Evolutionary conservation across 2,113 vertebrate species (phyloP).

Genomic region (Notothenia coriiceps): DNA sequence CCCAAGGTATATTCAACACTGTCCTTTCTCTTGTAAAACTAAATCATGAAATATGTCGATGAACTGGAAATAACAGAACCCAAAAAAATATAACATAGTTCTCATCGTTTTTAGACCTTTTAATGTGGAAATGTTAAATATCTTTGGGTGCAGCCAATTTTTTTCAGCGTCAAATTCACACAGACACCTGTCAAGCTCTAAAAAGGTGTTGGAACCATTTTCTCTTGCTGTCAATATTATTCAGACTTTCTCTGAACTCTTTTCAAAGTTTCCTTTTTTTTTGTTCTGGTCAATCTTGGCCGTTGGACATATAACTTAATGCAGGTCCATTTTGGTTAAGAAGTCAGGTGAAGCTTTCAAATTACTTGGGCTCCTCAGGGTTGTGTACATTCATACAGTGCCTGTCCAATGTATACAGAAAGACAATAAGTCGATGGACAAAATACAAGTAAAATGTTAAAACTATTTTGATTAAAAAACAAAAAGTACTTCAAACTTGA

Average conservation of each 20-base stretch:
- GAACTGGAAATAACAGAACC: no score
- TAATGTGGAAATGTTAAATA: no score
- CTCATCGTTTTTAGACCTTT: no score
- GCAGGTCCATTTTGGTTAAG: not conserved
- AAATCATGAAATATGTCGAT: no score
- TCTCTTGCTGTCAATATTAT: not conserved
- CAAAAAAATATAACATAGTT: no score
- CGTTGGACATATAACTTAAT: constrained; percentile 5
- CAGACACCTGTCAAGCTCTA: not conserved
- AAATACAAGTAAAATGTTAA: not conserved
- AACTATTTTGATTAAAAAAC: not conserved
- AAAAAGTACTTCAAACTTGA: no score
- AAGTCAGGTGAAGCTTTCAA: constrained; percentile 11
- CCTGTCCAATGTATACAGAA: not conserved
- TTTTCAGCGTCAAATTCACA: not conserved
- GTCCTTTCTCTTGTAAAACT: not conserved
- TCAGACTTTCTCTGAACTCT: not conserved
- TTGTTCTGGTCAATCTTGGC: not conserved
- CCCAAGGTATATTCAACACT: not conserved
- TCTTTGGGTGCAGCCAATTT: not conserved
- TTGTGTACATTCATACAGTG: not conserved
- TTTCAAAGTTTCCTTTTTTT: not conserved
- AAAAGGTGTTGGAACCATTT: not conserved
- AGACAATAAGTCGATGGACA: not conserved
- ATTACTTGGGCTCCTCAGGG: not conserved